Evolutionary conservation across 2,888 invertebrate species (phyloP).

Genomic region (Caenorhabditis uteleia): DNA sequence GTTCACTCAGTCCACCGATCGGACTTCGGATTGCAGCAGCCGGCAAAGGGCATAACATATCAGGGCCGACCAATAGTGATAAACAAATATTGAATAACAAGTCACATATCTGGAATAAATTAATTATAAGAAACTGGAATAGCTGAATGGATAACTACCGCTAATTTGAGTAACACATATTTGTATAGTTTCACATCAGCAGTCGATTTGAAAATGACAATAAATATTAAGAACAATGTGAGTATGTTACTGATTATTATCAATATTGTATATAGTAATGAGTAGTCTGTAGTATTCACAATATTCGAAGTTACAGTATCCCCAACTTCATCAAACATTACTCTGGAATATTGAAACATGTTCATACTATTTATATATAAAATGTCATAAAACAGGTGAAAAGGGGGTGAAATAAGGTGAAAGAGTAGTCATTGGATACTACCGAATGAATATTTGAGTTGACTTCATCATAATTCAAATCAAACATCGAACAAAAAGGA

Average conservation of each 20-base stretch:
- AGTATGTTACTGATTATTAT: conserved; percentile 12
- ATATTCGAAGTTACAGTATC: no score
- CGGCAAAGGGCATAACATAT: conserved; percentile 21
- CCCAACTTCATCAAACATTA: no score
- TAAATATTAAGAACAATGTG: conserved; percentile 21
- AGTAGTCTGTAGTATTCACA: no score
- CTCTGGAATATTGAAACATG: no score
- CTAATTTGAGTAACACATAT: conserved; percentile 19
- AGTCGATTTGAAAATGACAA: conserved; percentile 14
- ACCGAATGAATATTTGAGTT: no score
- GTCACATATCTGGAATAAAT: conserved; percentile 13
- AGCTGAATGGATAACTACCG: conserved; percentile 6
- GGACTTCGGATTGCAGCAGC: conserved; percentile 20
- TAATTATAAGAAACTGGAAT: background rate
- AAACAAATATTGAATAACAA: conserved; percentile 16
- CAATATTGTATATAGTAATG: no score
- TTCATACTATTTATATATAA: no score
- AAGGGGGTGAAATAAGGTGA: no score
- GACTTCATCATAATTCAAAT: no score
- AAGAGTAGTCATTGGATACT: no score
- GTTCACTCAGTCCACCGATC: conserved; percentile 18
- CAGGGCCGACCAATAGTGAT: conserved; percentile 14
- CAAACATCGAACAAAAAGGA: no score
- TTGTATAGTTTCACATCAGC: conserved; percentile 23
- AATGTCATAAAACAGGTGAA: no score